Base-by-base conservation (phyloP, 2,888 invertebrate genomes). In the Stramonita haemastoma region DNA sequence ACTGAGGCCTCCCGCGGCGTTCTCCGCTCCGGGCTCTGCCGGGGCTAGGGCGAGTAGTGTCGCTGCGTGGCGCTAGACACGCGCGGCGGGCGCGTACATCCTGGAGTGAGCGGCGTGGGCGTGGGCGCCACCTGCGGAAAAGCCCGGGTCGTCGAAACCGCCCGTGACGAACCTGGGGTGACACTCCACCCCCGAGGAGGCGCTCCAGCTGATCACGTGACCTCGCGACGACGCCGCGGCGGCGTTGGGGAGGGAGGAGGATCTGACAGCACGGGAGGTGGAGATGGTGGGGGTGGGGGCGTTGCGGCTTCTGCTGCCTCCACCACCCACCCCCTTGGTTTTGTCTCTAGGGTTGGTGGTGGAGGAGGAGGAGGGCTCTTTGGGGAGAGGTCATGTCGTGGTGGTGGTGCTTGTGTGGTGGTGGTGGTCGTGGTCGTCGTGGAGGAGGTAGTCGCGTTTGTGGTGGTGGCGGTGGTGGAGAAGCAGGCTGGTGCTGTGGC, bases 181-280 rank as follows among this genome's bases (percentile, higher is more conserved):
- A 32, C 56, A 32, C 4, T 85, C 29, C 17, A 57, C 17, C 73
- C 73, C 34, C 36, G 29, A 17, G 46, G 70, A 46, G 17, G 46
- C 70, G 73, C 46, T 87, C 73, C 73, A 73, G 87, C 73, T 87
- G 46, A 73, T 36, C 46, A 87, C 87, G 87, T 87, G 87, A 56
- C 87, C 87, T 17, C 19, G 46, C 8, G 87, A 36, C 13, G 86
- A 6, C 60, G 86, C n/a, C n/a, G 46, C 46, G 13, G 29, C 56
- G 4, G 13, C 56, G 46, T 36, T 4, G 26, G 46, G 57, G 57
- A 8, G 1, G 56, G 26, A n/a, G n/a, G 46, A 26, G 56, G 36
- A 19, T 29, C 46, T 34, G 84, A 22, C 46, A 8, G 26, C 19
- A 26, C 46, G 46, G 32, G 19, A 8, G 8, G 84, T 26, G 22